Evolutionary conservation across 2,113 vertebrate genomes (phyloP).

Genomic region (Poecilia latipinna): DNA sequence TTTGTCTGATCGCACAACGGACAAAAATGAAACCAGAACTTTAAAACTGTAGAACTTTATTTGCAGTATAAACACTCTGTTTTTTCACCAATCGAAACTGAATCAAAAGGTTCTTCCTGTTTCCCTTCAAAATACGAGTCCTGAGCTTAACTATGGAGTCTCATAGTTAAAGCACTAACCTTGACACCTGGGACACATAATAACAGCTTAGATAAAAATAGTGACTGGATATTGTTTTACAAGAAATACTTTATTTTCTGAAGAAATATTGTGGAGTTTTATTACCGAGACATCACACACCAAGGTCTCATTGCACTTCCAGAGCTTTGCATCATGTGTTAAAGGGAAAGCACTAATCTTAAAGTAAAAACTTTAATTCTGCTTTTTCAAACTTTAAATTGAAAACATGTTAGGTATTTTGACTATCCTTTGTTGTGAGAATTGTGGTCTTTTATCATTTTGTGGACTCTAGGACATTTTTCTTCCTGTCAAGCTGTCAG

Average conservation of each 20-base stretch:
- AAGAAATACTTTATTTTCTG: not conserved
- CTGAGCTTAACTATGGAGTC: not conserved
- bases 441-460: not conserved
- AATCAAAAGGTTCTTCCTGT: not conserved
- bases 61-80: too few species aligned
- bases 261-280: too few species aligned
- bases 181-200: not conserved
- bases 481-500: not conserved
- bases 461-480: not conserved
- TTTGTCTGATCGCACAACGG: too few species aligned
- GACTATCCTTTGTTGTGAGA: not conserved
- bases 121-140: not conserved
- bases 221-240: not conserved
- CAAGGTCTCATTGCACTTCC: not conserved
- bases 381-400: not conserved
- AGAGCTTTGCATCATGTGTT: not conserved
- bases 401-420: not conserved
- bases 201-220: not conserved
- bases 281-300: not conserved
- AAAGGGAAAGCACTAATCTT: not conserved
- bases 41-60: too few species aligned
- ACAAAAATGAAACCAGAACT: too few species aligned
- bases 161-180: not conserved
- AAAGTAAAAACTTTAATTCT: not conserved
- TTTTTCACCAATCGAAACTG: too few species aligned